These are phyloP conservation scores for Actinernus sp. DNA, from an alignment of 92 coral and sea anemone genomes.

Conservation along the genomic window DNA sequence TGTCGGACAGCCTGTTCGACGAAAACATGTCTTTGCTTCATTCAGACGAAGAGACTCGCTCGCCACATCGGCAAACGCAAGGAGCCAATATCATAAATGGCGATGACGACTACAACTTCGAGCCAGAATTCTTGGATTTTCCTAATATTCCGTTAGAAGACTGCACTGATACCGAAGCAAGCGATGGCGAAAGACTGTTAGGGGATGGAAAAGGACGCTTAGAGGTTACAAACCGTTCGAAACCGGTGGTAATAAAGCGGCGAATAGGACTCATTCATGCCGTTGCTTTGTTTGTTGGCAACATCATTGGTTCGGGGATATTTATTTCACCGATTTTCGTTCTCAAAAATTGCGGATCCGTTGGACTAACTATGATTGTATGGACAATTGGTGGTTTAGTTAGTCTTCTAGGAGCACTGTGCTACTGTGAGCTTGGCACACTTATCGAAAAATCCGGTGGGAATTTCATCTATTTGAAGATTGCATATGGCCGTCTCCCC, in stretches of 20 bases:
- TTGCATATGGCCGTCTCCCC: conserved; percentile 71
- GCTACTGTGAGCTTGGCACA: conserved; percentile 82
- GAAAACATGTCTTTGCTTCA: background rate
- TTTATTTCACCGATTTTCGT: conserved; percentile 76
- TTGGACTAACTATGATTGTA: conserved; percentile 62
- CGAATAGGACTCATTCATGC: conserved; percentile 63
- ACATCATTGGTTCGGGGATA: conserved; percentile 77
- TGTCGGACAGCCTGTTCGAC: too few species aligned
- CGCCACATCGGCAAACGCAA: too few species aligned
- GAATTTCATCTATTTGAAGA: conserved; percentile 69
- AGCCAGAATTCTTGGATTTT: conserved; percentile 12
- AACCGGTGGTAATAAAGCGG: conserved; percentile 43
- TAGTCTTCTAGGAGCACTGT: conserved; percentile 66
- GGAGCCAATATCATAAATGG: background rate
- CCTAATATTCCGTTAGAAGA: conserved; percentile 9
- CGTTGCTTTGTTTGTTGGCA: conserved; percentile 67
- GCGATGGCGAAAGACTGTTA: conserved; percentile 27
- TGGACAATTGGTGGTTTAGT: conserved; percentile 72
- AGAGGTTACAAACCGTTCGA: conserved; percentile 6
- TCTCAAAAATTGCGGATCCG: conserved; percentile 67
- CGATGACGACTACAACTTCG: background rate
- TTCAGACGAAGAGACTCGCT: background rate
- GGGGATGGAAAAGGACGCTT: background rate
- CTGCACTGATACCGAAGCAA: conserved; percentile 12
- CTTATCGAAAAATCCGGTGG: conserved; percentile 79